Evolutionary conservation across 2,888 invertebrate species (phyloP), one percentile per base, ranked within the genome.

Genomic region (Holacanthella duospinosa): DNA sequence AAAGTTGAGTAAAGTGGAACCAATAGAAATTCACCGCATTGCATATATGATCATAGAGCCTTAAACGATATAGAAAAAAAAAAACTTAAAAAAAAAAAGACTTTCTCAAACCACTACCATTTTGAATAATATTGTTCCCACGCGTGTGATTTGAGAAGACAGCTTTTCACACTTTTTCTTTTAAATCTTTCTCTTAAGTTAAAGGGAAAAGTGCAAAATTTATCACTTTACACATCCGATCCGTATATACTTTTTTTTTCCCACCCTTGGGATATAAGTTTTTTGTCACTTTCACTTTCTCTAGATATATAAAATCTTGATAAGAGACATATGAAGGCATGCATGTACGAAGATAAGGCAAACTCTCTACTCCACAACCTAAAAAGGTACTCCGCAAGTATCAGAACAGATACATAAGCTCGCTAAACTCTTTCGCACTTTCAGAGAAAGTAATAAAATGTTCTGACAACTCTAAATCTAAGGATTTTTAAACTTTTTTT

Each of bases 91-190:
- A 36, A 16, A 36, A 36, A 36, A 36, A 36, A 16, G 36, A 36
- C 16, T 36, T 36, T 36, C 36, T 36, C 16, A n/a, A n/a, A n/a
- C n/a, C n/a, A n/a, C 36, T 16, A 36, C 36, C 36, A 36, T 36
- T 36, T 36, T 67, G 67, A 69, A 67, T 67, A 69, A 67, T 67
- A 67, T 67, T 67, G 67, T 67, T 67, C 68, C 68, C 68, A 69
- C 59, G 66, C 66, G 68, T 69, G 68, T 67, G 67, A 69, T 69
- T 61, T 58, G 55, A 55, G 48, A 55, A 59, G 66, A 67, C 67
- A 69, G 68, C 66, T 67, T 67, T 67, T 69, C 66, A 62, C 68
- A 67, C 66, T 67, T 68, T 43, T 64, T 62, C 55, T 64, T 62
- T n/a, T n/a, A n/a, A n/a, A n/a, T 68, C 65, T 65, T 65, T 62